Conservation (phyloP, 2,797 vertebrate genomes). For the Tachyglossus aculeatus region DNA sequence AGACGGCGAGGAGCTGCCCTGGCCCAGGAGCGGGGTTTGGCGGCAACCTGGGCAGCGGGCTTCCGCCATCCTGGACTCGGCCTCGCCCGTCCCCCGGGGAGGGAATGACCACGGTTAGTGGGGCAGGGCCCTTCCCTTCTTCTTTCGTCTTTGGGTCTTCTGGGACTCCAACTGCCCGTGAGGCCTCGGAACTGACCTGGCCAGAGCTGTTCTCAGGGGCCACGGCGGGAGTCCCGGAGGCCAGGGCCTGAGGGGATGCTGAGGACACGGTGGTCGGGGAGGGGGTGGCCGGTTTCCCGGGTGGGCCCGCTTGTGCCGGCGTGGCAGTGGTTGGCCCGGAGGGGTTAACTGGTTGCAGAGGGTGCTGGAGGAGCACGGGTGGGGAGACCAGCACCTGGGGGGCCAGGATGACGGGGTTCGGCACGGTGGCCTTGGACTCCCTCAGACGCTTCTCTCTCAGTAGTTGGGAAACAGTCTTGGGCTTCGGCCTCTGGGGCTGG, state of each 20-base stretch:
- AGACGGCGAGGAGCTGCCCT: background rate
- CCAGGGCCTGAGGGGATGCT: background rate
- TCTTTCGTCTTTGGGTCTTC: background rate
- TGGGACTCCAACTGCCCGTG: background rate
- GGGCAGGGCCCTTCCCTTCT: rapidly evolving
- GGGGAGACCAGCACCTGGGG: conserved; percentile 63
- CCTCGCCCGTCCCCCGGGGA: background rate
- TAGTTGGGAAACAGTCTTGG: conserved; percentile 74
- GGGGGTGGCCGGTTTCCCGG: background rate
- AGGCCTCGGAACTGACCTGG: background rate
- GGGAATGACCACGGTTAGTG: background rate
- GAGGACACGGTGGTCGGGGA: rapidly evolving
- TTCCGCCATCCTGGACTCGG: background rate
- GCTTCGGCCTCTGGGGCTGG: conserved; percentile 43
- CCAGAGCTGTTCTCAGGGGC: conserved; percentile 6
- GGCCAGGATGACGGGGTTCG: background rate
- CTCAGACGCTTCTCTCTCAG: conserved; percentile 70
- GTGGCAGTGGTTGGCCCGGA: background rate
- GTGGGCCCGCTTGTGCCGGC: background rate
- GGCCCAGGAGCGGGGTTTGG: conserved; percentile 14
- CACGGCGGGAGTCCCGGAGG: background rate
- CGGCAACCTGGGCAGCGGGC: background rate
- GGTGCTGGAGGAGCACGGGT: conserved; percentile 58
- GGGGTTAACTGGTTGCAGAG: conserved; percentile 8
- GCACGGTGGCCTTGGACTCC: conserved; percentile 26